Percentiles rank a stretch among this genome's conserved stretches.
Conservation (phyloP, 2,888 invertebrate genomes). For the Buathra laborator region DNA sequence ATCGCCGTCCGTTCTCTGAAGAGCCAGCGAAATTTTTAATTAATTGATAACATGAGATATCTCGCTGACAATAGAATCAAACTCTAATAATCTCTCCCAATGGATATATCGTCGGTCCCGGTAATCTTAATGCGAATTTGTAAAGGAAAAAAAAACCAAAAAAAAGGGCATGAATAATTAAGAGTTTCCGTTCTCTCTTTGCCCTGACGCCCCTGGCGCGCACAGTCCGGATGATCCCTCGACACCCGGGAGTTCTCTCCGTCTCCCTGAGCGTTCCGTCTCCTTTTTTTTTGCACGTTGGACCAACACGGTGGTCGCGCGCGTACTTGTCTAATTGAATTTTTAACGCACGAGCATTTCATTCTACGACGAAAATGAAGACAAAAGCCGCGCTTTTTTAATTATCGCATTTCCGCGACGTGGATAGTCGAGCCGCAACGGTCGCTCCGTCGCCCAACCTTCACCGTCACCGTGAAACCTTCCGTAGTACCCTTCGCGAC, state of each 20-base stretch:
- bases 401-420: constrained; percentile 73
- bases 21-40: too few relatives aligned
- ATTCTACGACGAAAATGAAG: constrained; percentile 71
- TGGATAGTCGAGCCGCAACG: constrained; percentile 31
- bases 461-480: constrained; percentile 34
- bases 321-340: constrained; percentile 73
- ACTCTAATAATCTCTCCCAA: background rate
- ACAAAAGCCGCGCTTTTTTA: constrained; percentile 75
- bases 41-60: background rate
- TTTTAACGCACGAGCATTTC: constrained; percentile 73
- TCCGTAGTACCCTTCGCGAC: constrained; percentile 49
- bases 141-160: background rate
- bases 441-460: background rate
- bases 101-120: too few relatives aligned
- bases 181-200: constrained; percentile 8
- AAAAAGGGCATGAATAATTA: constrained; percentile 18
- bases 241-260: background rate
- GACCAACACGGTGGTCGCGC: constrained; percentile 9
- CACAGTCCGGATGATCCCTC: background rate
- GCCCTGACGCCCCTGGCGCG: background rate
- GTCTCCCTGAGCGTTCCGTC: background rate
- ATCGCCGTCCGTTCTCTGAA: too few relatives aligned
- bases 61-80: background rate
- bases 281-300: background rate
- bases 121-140: background rate